A percentile compares a stretch with the other conserved stretches of the same genome.
Conservation (phyloP, 1,140 invertebrate species). For the Archegozetes longisetosus region DNA sequence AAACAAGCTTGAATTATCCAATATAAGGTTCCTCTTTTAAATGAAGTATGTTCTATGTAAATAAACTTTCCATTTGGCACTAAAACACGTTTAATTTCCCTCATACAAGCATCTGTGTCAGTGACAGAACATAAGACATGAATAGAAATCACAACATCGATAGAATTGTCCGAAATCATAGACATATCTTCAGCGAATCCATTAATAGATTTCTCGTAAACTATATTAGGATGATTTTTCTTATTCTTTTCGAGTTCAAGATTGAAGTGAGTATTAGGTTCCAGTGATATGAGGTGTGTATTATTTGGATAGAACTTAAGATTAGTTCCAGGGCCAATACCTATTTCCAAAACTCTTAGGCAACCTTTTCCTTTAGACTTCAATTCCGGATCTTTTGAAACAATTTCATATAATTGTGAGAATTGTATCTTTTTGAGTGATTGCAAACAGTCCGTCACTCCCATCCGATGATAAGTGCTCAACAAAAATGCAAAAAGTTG, state of each 20-base stretch:
- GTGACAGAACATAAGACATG: constrained; percentile 26
- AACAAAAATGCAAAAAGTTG: background rate
- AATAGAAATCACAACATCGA: constrained; percentile 28
- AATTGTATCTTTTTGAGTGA: background rate
- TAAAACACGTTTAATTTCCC: constrained; percentile 27
- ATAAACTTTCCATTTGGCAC: constrained; percentile 19
- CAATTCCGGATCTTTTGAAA: background rate
- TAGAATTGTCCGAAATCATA: constrained; percentile 23
- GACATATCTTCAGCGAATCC: constrained; percentile 27
- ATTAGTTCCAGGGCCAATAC: constrained; percentile 18
- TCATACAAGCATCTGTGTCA: constrained; percentile 20
- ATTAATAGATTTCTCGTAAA: constrained; percentile 18
- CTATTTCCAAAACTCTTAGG: constrained; percentile 16
- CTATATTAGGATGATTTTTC: background rate
- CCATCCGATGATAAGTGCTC: background rate
- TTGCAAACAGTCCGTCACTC: background rate
- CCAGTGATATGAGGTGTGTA: constrained; percentile 9
- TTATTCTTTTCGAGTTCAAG: constrained; percentile 3
- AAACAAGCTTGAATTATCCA: background rate
- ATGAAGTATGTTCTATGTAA: background rate
- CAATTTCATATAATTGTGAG: background rate
- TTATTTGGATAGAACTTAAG: constrained; percentile 16
- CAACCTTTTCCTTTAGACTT: background rate
- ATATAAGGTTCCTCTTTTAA: background rate
- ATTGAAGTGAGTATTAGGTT: constrained; percentile 12